A percentile compares a stretch with the other conserved stretches of the same genome.
Conservation (phyloP, 2,113 vertebrate species). For the Thalassarche chlororhynchos region DNA sequence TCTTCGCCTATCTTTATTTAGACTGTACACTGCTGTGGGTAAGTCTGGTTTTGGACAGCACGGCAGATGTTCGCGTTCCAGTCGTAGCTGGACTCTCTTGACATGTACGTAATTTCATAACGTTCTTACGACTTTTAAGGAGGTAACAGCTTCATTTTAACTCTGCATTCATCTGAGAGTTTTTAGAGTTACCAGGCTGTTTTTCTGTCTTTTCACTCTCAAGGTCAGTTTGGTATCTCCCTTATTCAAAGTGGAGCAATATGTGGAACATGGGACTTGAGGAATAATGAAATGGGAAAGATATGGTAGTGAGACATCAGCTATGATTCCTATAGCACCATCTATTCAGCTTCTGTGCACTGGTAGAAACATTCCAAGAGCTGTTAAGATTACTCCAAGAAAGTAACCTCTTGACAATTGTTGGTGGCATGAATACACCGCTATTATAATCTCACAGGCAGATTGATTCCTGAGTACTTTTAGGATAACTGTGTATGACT, state of each 20-base stretch:
- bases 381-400: neutral
- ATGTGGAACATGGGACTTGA: neutral
- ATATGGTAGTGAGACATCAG: neutral
- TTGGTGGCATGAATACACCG: neutral
- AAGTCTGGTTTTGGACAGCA: neutral
- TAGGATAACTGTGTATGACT: neutral
- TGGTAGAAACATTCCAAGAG: neutral
- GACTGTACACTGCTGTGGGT: neutral
- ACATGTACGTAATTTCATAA: neutral
- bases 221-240: neutral
- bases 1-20: neutral
- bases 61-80: rapidly evolving
- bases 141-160: neutral
- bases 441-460: neutral
- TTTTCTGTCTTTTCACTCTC: neutral
- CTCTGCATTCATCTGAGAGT: neutral
- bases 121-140: neutral
- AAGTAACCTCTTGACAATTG: neutral
- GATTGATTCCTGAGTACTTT: neutral
- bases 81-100: neutral
- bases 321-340: neutral
- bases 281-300: neutral
- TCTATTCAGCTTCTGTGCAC: neutral
- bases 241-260: neutral
- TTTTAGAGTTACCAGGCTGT: neutral